Base-by-base conservation (phyloP, 2,113 vertebrate genomes). In the Odobenus rosmarus region DNA sequence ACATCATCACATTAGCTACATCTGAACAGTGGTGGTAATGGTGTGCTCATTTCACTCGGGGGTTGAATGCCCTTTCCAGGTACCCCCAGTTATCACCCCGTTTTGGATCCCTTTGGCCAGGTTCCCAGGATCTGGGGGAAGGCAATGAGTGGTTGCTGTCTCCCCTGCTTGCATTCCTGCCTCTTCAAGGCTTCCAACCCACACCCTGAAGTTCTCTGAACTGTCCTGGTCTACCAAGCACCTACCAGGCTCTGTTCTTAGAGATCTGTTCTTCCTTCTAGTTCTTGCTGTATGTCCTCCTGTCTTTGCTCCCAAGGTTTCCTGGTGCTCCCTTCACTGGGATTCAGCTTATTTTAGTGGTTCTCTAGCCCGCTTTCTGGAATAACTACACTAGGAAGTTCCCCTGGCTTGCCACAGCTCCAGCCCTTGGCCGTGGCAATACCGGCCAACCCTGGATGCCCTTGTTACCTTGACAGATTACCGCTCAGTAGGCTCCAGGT, bases 91-190 rank as follows among this genome's bases (percentile, higher is more conserved):
- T 9, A 23, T 3, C 36, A 12, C 1, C 36, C 59, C 15, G 55
- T 57, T 28, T 57, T 36, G 10, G 1, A 21, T 57, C 36, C 42
- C 62, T 51, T 57, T 9, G 19, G 55, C 16, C 5, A 42, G 33
- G 21, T 14, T 33, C 55, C 4, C 64, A 28, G 85, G 1, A 12
- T 46, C 51, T 69, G 42, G 51, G 55, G 53, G 46, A 36, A 18
- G 36, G 4, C 15, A 13, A 21, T 3, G 53, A 33, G 15, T 1
- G 3, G 15, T 5, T 49, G 53, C 36, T 28, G 0, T 31, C 28
- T 1, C 5, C 4, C 9, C 26, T 14, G 51, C 24, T 33, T 42
- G 31, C 24, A n/a, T n/a, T 26, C 4, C 33, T 39, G 23, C 19
- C 18, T 84, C 55, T 91, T 3, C 33, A 71, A 61, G 77, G 33